These are phyloP conservation scores for Suricata suricatta DNA, from an alignment of 2,113 vertebrate genomes.

Conservation along the genomic window DNA sequence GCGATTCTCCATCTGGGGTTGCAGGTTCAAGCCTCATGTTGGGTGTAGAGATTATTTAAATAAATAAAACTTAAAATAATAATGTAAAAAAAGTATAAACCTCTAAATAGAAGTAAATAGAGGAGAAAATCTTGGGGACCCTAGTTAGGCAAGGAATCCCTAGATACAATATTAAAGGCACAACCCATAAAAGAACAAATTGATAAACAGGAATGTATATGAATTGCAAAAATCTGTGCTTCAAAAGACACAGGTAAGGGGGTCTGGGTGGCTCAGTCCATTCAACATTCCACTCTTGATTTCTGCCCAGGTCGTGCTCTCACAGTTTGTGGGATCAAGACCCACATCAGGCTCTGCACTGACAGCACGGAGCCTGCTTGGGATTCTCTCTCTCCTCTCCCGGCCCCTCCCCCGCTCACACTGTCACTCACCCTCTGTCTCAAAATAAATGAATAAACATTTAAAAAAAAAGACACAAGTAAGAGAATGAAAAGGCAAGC, in stretches of 20 bases:
- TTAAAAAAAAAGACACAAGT: neutral
- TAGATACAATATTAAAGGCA: neutral
- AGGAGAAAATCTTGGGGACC: neutral
- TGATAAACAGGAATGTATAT: neutral
- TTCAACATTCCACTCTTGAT: too few species aligned
- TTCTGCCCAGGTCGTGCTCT: too few species aligned
- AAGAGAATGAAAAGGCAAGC: neutral
- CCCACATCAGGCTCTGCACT: too few species aligned
- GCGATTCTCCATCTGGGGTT: too few species aligned
- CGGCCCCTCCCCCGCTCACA: too few species aligned
- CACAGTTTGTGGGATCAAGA: too few species aligned
- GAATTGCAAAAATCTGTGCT: neutral
- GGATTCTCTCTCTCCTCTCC: too few species aligned
- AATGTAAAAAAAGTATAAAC: neutral
- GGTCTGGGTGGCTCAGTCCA: too few species aligned
- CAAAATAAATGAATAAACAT: too few species aligned
- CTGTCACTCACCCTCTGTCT: too few species aligned
- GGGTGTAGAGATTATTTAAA: neutral
- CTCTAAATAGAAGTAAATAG: neutral
- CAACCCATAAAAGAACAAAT: neutral
- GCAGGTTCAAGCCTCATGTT: too few species aligned
- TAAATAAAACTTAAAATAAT: neutral
- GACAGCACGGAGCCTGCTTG: too few species aligned
- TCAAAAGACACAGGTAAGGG: neutral
- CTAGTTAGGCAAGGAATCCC: neutral